Percentiles rank a stretch among this genome's conserved stretches.
These are phyloP conservation scores for Ochropleura plecta DNA, from an alignment of 2,888 invertebrate species.

Conservation along the genomic window DNA sequence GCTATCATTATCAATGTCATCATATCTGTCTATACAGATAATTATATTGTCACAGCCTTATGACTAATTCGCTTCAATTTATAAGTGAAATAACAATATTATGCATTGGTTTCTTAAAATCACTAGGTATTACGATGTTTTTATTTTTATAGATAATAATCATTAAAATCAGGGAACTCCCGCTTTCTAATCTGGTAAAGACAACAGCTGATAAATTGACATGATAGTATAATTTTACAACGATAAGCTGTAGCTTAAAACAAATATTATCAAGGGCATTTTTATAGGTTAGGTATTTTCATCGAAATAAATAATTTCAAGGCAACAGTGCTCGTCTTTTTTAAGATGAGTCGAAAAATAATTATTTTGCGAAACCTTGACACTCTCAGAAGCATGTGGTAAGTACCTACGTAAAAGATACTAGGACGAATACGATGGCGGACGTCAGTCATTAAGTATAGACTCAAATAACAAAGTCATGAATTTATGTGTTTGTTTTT, in stretches of 20 bases:
- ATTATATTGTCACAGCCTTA: background rate
- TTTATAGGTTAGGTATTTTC: conserved; percentile 4
- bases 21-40: no score
- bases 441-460: background rate
- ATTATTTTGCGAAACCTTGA: background rate
- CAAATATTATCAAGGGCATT: conserved; percentile 6
- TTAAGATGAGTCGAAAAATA: background rate
- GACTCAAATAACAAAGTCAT: background rate
- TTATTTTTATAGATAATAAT: background rate
- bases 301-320: conserved; percentile 22
- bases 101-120: no score
- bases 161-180: background rate
- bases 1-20: no score
- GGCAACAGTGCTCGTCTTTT: background rate
- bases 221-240: background rate
- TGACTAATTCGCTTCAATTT: background rate
- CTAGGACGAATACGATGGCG: accelerated
- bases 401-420: background rate
- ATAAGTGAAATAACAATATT: background rate
- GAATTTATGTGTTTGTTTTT: no score
- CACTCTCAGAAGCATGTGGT: background rate
- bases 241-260: background rate
- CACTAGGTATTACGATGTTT: no score
- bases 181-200: background rate
- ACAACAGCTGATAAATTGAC: background rate